A percentile compares a stretch with the other conserved stretches of the same genome.
Evolutionary conservation across 2,888 invertebrate species (phyloP).

Genomic region (Gerris lacustris): DNA sequence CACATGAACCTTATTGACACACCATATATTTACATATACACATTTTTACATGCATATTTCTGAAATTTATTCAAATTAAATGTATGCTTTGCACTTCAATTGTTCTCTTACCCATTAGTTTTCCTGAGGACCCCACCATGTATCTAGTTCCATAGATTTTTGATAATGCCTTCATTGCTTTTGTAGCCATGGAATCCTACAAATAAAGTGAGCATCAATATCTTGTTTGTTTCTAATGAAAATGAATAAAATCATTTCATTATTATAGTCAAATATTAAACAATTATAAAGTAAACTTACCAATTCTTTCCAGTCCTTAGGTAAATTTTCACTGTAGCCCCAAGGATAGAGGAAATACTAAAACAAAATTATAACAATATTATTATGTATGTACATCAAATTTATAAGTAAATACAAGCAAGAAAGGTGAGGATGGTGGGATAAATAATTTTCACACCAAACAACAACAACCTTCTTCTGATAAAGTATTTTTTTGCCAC

Average conservation of each 20-base stretch:
- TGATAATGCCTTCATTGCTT: slow-evolving; percentile 20
- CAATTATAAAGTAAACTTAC: slow-evolving; percentile 18
- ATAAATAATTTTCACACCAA: too few relatives aligned
- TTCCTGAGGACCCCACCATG: slow-evolving; percentile 24
- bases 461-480: too few relatives aligned
- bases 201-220: neutral
- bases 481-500: too few relatives aligned
- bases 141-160: slow-evolving; percentile 24
- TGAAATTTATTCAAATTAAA: too few relatives aligned
- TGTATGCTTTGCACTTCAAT: too few relatives aligned
- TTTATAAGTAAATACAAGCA: too few relatives aligned
- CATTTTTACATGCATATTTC: too few relatives aligned
- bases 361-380: slow-evolving; percentile 12
- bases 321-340: slow-evolving; percentile 28
- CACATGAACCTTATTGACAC: too few relatives aligned
- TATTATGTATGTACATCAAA: too few relatives aligned
- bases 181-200: slow-evolving; percentile 23
- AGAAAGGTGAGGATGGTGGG: too few relatives aligned
- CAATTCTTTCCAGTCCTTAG: slow-evolving; percentile 28
- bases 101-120: slow-evolving; percentile 20
- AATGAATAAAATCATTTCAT: neutral
- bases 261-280: neutral
- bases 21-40: too few relatives aligned
- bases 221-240: neutral
- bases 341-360: slow-evolving; percentile 32